A percentile compares a stretch with the other conserved stretches of the same genome.
These are phyloP conservation scores for Hirundichthys speculiger DNA, from an alignment of 2,113 vertebrate species.

Conservation along the genomic window DNA sequence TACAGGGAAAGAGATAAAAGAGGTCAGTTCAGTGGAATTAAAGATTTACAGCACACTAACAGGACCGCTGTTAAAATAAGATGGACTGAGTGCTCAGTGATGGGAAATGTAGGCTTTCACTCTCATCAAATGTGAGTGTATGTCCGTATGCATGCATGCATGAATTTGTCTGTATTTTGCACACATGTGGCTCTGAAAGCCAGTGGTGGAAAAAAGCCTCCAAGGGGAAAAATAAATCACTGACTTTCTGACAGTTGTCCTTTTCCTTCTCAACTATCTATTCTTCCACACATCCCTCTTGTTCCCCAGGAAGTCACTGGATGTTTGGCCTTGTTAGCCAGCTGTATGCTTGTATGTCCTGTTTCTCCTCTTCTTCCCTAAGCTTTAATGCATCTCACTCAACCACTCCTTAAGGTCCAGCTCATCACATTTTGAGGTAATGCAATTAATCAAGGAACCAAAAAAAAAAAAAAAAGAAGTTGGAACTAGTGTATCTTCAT, in stretches of 20 bases:
- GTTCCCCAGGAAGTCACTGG: slow-evolving; percentile 75
- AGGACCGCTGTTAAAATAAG: slow-evolving; percentile 70
- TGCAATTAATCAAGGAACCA: slow-evolving; percentile 39
- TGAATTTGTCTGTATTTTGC: slow-evolving; percentile 63
- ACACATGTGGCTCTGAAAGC: slow-evolving; percentile 74
- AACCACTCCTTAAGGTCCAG: slow-evolving; percentile 40
- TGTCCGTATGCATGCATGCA: slow-evolving; percentile 57
- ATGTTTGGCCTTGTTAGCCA: slow-evolving; percentile 79
- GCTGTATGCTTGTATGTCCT: slow-evolving; percentile 66
- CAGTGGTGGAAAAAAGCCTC: slow-evolving; percentile 75
- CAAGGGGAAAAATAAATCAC: slow-evolving; percentile 77
- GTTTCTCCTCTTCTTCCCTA: slow-evolving; percentile 16
- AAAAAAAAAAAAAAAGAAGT: slow-evolving; percentile 35
- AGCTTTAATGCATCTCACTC: slow-evolving; percentile 55
- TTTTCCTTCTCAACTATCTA: slow-evolving; percentile 76
- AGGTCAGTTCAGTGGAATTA: slow-evolving; percentile 71
- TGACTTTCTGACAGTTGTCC: slow-evolving; percentile 76
- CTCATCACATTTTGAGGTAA: slow-evolving; percentile 54
- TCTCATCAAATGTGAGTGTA: slow-evolving; percentile 43
- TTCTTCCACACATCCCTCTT: slow-evolving; percentile 72
- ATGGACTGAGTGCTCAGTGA: slow-evolving; percentile 58
- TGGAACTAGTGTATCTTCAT: slow-evolving; percentile 40
- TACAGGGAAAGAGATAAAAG: slow-evolving; percentile 66
- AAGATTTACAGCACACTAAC: slow-evolving; percentile 73
- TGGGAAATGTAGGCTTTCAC: slow-evolving; percentile 71